Evolutionary conservation across 2,888 invertebrate genomes (phyloP), one percentile per base, ranked within the genome.

Genomic region (Lepetodrilus schrolli): DNA sequence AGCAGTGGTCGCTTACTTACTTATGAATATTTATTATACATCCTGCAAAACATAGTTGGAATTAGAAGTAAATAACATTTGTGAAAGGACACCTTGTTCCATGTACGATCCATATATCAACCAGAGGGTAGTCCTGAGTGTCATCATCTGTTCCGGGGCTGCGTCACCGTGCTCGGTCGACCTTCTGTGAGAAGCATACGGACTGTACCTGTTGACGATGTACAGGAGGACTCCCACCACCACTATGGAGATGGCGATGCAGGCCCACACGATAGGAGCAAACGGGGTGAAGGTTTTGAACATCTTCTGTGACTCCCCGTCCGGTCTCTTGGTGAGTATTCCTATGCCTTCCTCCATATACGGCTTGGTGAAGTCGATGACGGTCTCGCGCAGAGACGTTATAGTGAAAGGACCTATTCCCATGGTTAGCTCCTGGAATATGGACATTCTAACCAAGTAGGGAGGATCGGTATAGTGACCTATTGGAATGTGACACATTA

Each of bases 351-450:
- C 87, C 65, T 86, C 84, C 72, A 82, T 80, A 66, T 76, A 84
- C 0, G 85, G 82, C 43, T 76, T 79, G 8, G 84, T 84, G 74
- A 85, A 86, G 70, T 86, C 86, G n/a, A 87, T 80, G 0, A 83
- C 85, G 0, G 43, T 26, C 20, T 79, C 79, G 23, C 87, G 71
- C 8, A 76, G 51, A 5, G 83, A 75, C 2, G 84, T 86, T 10
- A 87, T 82, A 4, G 84, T 82, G 34, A 87, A 75, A 0, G 87
- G 85, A 8, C 84, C 87, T 21, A 84, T 70, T 4, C 80, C 85
- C 43, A 87, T 78, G 20, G 82, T 82, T 0, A 78, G 78, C 50
- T 86, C 82, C 87, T 83, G 78, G 10, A 21, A 4, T 43, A 43
- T 43, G 5, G 43, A 43, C 4, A 43, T n/a, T n/a, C n/a, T n/a